Evolutionary conservation across 1,140 invertebrate genomes (phyloP), one percentile per base, ranked within the genome.

Genomic region (Dendrolimus punctatus): DNA sequence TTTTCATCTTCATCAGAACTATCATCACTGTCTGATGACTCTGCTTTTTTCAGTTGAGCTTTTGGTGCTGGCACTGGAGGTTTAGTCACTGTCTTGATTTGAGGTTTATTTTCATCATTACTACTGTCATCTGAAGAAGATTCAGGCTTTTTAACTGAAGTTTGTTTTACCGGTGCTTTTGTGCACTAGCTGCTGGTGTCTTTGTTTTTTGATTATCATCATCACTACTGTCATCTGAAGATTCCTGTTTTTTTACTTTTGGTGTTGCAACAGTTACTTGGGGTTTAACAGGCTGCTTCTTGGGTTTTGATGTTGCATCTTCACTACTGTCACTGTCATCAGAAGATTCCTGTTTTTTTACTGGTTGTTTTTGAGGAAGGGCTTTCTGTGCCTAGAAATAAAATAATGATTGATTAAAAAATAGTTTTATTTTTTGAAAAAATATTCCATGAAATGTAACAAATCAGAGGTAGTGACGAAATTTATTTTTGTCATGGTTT

Each of bases 381-480:
- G 44, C 8, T 56, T 64, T 61, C 5, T 61, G 64, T 5, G 43
- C 58, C 62, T 64, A 46, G 40, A 66, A 62, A 45, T 7, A 37
- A n/a, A 38, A 50, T 41, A 6, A 23, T n/a, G 37, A 8, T 42
- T 40, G 40, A 48, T 42, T 36, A 46, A n/a, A 49, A 5, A 10
- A 0, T 49, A n/a, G 38, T 8, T 50, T n/a, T 36, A 49, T 67
- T 60, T 39, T 52, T 60, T 66, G 36, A 39, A 60, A 65, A 50
- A 51, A 7, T 40, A 56, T 37, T 46, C 10, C 4, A 39, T 40
- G 53, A n/a, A 39, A 42, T 39, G 53, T 46, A 52, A n/a, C 48
- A 40, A 57, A 55, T 85, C 81, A 85, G 81, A 82, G 81, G 81
- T 82, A 82, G 79, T 82, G 79, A 82, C 80, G 79, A 85, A 74